Evolutionary conservation across 2,113 vertebrate species (phyloP).

Genomic region (Isurus oxyrinchus): DNA sequence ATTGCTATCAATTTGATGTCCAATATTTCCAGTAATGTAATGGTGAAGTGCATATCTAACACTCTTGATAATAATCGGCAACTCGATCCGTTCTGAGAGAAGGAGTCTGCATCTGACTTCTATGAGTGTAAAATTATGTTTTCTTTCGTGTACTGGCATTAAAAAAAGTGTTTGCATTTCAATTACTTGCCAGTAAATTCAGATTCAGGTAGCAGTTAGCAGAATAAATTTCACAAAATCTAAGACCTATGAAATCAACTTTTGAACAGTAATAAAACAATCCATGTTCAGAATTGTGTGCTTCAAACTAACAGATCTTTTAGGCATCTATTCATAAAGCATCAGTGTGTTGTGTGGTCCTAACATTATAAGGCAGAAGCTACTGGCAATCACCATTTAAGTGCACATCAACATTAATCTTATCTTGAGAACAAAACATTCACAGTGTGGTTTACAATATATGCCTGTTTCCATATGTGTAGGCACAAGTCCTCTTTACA

Average conservation of each 20-base stretch:
- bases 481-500: not conserved
- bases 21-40: not conserved
- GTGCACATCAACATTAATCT: not conserved
- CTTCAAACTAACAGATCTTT: not conserved
- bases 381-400: not conserved
- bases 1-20: not conserved
- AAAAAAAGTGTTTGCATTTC: not conserved
- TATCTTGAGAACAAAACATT: not conserved
- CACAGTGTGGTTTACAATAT: not conserved
- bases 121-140: not conserved
- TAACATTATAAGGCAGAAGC: not conserved
- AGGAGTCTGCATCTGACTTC: not conserved
- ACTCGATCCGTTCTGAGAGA: not conserved
- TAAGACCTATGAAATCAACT: not conserved
- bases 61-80: not conserved
- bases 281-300: not conserved
- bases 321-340: not conserved
- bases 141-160: not conserved
- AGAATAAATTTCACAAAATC: not conserved
- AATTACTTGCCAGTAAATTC: not conserved
- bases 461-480: not conserved
- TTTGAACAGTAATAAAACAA: not conserved
- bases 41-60: not conserved
- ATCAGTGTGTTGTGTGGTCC: not conserved
- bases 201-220: too few species aligned